Conservation (phyloP, 1,140 invertebrate genomes). For the Caerostris darwini region DNA sequence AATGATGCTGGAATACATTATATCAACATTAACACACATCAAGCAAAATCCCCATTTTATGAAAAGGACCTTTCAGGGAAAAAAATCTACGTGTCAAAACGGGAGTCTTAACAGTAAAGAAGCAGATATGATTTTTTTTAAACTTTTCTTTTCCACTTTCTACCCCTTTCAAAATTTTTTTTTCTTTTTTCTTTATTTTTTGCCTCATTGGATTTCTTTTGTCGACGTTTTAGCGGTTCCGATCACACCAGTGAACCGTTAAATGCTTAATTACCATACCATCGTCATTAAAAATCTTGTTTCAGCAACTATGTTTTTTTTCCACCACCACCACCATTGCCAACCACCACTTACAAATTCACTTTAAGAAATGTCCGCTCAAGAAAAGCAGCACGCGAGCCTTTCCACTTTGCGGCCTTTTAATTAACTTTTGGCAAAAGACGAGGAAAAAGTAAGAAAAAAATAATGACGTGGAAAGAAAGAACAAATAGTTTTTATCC, state of each 20-base stretch:
- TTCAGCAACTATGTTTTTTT: conserved; percentile 31
- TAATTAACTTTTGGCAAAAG: conserved; percentile 59
- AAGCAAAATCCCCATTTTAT: not conserved
- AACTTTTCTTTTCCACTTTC: not conserved
- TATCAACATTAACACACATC: no score
- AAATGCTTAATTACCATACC: conserved; percentile 59
- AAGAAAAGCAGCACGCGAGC: conserved; percentile 10
- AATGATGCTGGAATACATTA: no score
- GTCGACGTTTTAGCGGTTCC: conserved; percentile 16
- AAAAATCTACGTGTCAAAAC: not conserved
- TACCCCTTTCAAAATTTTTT: not conserved
- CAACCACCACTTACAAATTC: not conserved
- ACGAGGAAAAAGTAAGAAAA: not conserved
- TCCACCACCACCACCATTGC: not conserved
- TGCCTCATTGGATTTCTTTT: conserved; percentile 27
- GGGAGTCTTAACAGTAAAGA: not conserved
- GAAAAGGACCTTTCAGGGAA: not conserved
- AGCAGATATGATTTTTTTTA: not conserved
- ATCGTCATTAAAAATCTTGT: conserved; percentile 54
- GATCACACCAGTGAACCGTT: conserved; percentile 49
- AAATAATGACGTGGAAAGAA: not conserved
- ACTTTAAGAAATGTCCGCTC: conserved; percentile 25
- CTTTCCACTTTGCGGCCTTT: conserved; percentile 14
- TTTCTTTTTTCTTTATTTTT: not conserved
- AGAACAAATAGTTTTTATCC: conserved; percentile 38